Conservation (phyloP, 2,888 invertebrate genomes). For the Cyaniris semiargus region DNA sequence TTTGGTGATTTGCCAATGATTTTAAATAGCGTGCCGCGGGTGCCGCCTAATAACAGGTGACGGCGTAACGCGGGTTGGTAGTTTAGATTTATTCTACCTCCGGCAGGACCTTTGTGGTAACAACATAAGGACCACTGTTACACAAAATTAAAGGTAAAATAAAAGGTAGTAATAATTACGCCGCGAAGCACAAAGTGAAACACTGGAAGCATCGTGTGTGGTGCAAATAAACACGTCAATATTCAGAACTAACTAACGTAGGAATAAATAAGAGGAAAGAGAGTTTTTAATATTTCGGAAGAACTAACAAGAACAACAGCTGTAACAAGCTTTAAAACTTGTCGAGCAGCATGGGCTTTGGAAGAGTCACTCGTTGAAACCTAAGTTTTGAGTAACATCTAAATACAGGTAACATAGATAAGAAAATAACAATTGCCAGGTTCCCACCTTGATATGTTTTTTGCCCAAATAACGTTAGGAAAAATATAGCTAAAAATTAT, state of each 20-base stretch:
- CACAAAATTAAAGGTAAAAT: not conserved
- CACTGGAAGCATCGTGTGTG: not conserved
- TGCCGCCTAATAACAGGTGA: conserved; percentile 15
- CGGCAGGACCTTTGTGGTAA: not conserved
- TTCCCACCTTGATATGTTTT: too few species aligned
- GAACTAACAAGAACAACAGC: too few species aligned
- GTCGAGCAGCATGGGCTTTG: too few species aligned
- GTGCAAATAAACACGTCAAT: not conserved
- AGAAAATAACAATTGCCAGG: too few species aligned
- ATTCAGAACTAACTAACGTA: too few species aligned
- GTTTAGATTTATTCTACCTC: not conserved
- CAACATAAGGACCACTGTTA: not conserved
- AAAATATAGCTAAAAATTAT: not conserved
- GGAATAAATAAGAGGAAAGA: too few species aligned
- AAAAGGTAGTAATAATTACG: not conserved
- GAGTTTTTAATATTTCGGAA: too few species aligned
- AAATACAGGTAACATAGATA: too few species aligned
- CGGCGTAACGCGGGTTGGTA: not conserved
- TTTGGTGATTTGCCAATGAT: conserved; percentile 26
- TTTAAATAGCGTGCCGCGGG: conserved; percentile 18
- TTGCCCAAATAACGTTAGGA: not conserved
- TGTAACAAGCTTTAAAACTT: too few species aligned
- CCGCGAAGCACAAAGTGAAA: not conserved
- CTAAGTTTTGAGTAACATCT: too few species aligned
- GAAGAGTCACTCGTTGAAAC: too few species aligned